Base-by-base conservation (phyloP, 2,888 invertebrate species). In the Piscicola geometra region DNA sequence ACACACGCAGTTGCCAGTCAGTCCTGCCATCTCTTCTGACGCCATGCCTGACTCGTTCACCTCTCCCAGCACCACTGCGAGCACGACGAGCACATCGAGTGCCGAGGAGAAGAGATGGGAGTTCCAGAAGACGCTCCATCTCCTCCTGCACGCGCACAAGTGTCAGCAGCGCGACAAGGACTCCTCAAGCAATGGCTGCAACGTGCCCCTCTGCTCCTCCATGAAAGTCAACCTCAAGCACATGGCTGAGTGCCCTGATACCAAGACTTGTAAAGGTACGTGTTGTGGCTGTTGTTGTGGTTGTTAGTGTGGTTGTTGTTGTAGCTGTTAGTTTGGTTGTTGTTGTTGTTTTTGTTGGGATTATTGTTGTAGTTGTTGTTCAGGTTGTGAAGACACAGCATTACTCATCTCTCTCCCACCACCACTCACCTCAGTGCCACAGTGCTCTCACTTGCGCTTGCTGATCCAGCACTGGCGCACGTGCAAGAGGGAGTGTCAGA, bases 381-480 rank as follows among this genome's bases (percentile, higher is more conserved):
- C 33, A 33, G 18, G 73, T 60, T 32, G 73, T 28, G 36, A 18
- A n/a, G n/a, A n/a, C n/a, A n/a, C n/a, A n/a, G n/a, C n/a, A n/a
- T n/a, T n/a, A n/a, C n/a, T n/a, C n/a, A n/a, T n/a, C n/a, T n/a
- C n/a, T n/a, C n/a, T n/a, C n/a, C n/a, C n/a, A n/a, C n/a, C n/a
- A n/a, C n/a, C n/a, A n/a, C n/a, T n/a, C 56, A 25, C 66, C 30
- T 5, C 90, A 77, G 93, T 96, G 78, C 92, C 97, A 33, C 99
- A 99, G 83, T 99, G 99, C 87, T 96, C 96, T 79, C 97, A 97
- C 32, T 98, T 98, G 21, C 89, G 98, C 80, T 98, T 99, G 87
- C 99, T 99, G 78, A 94, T 99, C 80, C 92, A 93, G 79, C 99
- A 99, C 86, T 99, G 99, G 95, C 98, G 96, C 87, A 94, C 96